These are phyloP conservation scores for Lasioglossum malachurum DNA, from an alignment of 2,888 invertebrate species.

Conservation along the genomic window DNA sequence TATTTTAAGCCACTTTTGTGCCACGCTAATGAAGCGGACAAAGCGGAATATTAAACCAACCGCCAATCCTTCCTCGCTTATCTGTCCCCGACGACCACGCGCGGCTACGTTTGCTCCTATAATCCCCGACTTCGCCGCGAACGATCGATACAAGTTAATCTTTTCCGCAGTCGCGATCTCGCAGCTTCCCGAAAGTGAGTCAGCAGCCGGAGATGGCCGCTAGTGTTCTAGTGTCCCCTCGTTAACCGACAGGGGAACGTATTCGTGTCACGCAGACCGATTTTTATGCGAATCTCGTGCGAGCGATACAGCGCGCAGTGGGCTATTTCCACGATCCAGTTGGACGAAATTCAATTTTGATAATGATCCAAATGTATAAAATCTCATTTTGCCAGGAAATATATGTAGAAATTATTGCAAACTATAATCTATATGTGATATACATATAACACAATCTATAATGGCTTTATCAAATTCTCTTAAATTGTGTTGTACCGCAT, in stretches of 20 bases:
- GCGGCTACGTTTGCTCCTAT: conserved; percentile 47
- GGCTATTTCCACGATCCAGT: no score
- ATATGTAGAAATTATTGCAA: no score
- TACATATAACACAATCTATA: no score
- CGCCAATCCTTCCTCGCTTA: conserved; percentile 62
- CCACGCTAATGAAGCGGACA: conserved; percentile 82
- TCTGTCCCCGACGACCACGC: conserved; percentile 41
- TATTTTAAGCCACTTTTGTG: conserved; percentile 84
- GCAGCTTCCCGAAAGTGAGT: conserved; percentile 6
- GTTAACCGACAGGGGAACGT: not conserved
- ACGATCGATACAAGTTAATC: conserved; percentile 49
- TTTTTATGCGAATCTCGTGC: not conserved
- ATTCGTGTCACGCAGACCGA: not conserved
- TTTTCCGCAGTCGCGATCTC: not conserved
- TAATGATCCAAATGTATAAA: no score
- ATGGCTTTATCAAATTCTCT: no score
- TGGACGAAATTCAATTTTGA: no score
- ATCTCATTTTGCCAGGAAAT: no score
- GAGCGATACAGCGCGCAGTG: not conserved
- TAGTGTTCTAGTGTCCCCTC: not conserved
- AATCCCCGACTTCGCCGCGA: conserved; percentile 31
- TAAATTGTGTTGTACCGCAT: no score
- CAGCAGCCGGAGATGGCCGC: not conserved
- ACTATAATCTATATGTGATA: no score
- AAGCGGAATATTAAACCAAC: conserved; percentile 79